A percentile compares a stretch with the other conserved stretches of the same genome.
Evolutionary conservation across 1,140 invertebrate genomes (phyloP).

Genomic region (Neuroterus valhalla): DNA sequence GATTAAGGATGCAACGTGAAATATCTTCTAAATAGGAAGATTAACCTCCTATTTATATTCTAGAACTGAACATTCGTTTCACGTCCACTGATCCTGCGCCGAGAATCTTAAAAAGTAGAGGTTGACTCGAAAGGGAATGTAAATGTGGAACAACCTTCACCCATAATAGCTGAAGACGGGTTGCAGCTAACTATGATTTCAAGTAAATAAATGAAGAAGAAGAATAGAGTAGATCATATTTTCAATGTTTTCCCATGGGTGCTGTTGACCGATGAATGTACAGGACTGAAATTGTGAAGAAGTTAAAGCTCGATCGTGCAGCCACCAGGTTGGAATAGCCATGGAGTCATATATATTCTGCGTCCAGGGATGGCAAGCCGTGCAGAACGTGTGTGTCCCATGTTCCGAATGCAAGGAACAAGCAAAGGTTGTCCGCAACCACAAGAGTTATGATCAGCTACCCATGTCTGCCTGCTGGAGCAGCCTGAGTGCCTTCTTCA

Average conservation of each 20-base stretch:
- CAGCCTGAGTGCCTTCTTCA: conserved; percentile 30
- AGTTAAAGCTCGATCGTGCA: neutral
- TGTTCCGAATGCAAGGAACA: conserved; percentile 69
- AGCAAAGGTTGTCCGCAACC: conserved; percentile 67
- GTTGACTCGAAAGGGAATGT: too few species aligned
- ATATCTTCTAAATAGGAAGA: conserved; percentile 13
- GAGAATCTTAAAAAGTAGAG: neutral
- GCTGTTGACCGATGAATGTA: neutral
- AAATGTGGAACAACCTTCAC: too few species aligned
- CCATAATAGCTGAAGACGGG: too few species aligned
- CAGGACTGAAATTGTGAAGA: conserved; percentile 7
- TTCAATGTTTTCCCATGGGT: neutral
- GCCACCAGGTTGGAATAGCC: conserved; percentile 16
- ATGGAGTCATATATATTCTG: conserved; percentile 1
- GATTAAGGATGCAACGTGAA: neutral
- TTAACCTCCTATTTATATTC: conserved; percentile 26
- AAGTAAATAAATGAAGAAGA: too few species aligned
- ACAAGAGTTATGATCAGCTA: conserved; percentile 68
- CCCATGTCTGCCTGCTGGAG: conserved; percentile 31
- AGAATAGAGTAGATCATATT: too few species aligned
- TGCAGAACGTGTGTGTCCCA: conserved; percentile 55
- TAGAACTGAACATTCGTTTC: neutral
- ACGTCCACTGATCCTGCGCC: neutral
- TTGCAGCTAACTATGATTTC: too few species aligned
- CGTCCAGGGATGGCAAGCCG: conserved; percentile 33